A percentile compares a stretch with the other conserved stretches of the same genome.
Evolutionary conservation across 2,797 vertebrate genomes (phyloP).

Genomic region (Leucoraja ocellata): DNA sequence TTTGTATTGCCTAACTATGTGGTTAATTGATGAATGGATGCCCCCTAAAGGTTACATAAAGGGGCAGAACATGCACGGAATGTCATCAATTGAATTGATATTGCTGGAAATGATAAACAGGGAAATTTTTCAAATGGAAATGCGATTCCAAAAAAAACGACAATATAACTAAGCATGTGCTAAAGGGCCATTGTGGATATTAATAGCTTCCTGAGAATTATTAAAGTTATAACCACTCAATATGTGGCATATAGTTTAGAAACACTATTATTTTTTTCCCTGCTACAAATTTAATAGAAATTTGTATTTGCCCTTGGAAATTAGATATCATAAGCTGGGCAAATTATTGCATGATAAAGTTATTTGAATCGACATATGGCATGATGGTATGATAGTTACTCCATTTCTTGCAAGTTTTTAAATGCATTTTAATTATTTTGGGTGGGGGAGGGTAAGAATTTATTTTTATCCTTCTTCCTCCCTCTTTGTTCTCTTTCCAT

Average conservation of each 20-base stretch:
- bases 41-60: not conserved
- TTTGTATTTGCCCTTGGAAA: not conserved
- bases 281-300: not conserved
- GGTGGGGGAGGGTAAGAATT: not conserved
- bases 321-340: not conserved
- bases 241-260: not conserved
- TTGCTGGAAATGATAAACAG: not conserved
- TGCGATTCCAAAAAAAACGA: too few species aligned
- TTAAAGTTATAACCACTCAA: too few species aligned
- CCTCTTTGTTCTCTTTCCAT: not conserved
- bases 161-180: not conserved
- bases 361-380: not conserved
- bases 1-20: not conserved
- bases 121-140: not conserved
- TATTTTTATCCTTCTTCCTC: not conserved
- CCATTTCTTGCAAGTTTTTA: not conserved
- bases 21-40: not conserved
- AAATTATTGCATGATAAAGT: not conserved
- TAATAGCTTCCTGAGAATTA: too few species aligned
- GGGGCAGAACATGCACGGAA: not conserved
- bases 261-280: not conserved
- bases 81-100: too few species aligned
- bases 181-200: not conserved
- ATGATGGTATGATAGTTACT: not conserved
- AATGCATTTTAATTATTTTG: not conserved